These are phyloP conservation scores for Austrofundulus limnaeus DNA, from an alignment of 2,113 vertebrate species.

Conservation along the genomic window DNA sequence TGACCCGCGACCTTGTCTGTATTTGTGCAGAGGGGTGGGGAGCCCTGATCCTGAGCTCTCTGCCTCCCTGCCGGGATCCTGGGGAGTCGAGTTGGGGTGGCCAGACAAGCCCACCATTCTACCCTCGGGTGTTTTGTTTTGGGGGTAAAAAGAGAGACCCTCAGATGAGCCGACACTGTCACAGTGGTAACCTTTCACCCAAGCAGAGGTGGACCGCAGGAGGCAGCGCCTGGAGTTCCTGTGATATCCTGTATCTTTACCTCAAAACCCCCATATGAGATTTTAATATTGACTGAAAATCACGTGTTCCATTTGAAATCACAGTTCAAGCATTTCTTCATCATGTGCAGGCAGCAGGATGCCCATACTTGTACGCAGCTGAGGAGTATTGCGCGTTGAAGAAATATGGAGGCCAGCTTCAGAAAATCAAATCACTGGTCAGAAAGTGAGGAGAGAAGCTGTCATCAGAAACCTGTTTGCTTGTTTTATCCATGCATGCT, in stretches of 20 bases:
- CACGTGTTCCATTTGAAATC: slow-evolving; percentile 28
- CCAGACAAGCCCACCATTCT: slow-evolving; percentile 58
- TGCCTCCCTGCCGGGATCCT: slow-evolving; percentile 69
- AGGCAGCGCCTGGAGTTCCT: slow-evolving; percentile 35
- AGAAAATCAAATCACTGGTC: slow-evolving; percentile 27
- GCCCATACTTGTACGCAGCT: slow-evolving; percentile 30
- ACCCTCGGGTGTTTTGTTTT: slow-evolving; percentile 72
- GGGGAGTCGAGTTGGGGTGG: slow-evolving; percentile 67
- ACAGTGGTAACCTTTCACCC: slow-evolving; percentile 70
- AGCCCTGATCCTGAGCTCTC: slow-evolving; percentile 69
- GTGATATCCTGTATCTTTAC: slow-evolving; percentile 35
- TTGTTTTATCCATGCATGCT: slow-evolving; percentile 50
- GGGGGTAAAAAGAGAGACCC: slow-evolving; percentile 56
- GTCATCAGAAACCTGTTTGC: slow-evolving; percentile 60
- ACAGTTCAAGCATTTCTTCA: slow-evolving; percentile 26
- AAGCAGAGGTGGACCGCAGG: slow-evolving; percentile 55
- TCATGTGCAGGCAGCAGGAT: slow-evolving; percentile 23
- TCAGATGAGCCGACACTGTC: slow-evolving; percentile 73
- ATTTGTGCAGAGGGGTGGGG: slow-evolving; percentile 73
- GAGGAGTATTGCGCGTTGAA: slow-evolving; percentile 13
- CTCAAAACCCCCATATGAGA: slow-evolving; percentile 47
- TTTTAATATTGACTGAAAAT: slow-evolving; percentile 52
- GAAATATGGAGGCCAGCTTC: slow-evolving; percentile 32
- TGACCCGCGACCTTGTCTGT: slow-evolving; percentile 76
- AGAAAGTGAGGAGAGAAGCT: slow-evolving; percentile 61